Evolutionary conservation across 1,140 invertebrate genomes (phyloP), one percentile per base, ranked within the genome.

Genomic region (Plectrocnemia conspersa): DNA sequence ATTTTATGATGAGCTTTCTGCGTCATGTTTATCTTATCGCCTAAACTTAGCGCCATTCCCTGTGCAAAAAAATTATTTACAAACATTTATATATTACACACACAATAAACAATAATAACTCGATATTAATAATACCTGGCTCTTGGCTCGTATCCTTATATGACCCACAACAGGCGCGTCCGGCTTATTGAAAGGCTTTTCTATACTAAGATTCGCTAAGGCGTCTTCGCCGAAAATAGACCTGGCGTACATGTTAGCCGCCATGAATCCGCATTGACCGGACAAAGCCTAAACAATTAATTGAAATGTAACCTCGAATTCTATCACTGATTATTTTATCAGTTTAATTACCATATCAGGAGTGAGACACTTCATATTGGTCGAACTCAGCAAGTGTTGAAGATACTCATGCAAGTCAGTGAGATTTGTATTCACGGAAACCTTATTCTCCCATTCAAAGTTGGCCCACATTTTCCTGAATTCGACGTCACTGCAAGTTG

Each of bases 401-500:
- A 99, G 76, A 77, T 98, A 99, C 62, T 94, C 91, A 54, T 91
- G 81, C 16, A 99, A 77, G 71, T 98, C 93, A 0, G 87, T 89
- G 53, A 99, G 82, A 36, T 87, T 90, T 1, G 97, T 99, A 68
- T 94, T 93, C 0, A 99, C 96, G 0, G 93, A 91, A 7, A 98
- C 93, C 81, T 99, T 99, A 76, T 99, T 99, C 77, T 99, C 97
- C 97, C 97, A 99, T 75, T 99, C 97, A 77, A 99, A 99, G 77
- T 98, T 95, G 1, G 93, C 90, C 97, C 97, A 99, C 97, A 99
- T 99, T 72, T 91, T 85, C 11, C 97, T 74, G 77, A 99, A 99
- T 75, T 99, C 95, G 0, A 84, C 82, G 70, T 99, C 96, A 22
- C 85, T 94, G 71, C 95, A 98, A 19, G 79, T 76, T 1, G 94